These are phyloP conservation scores for Lasioglossum morio DNA, from an alignment of 2,888 invertebrate species.

Conservation along the genomic window DNA sequence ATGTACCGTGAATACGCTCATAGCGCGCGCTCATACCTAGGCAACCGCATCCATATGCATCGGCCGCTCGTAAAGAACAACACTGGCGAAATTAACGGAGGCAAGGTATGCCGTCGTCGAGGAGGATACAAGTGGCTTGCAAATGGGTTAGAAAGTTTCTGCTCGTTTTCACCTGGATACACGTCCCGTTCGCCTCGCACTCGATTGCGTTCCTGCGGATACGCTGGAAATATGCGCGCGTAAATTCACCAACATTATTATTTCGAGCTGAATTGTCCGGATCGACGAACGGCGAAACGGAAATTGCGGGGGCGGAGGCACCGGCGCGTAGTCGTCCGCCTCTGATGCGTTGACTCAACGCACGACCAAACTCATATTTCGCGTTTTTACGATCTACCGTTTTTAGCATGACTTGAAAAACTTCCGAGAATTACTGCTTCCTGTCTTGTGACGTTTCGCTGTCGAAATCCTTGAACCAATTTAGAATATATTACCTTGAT, in stretches of 20 bases:
- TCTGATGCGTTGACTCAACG: neutral
- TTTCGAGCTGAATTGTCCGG: slow-evolving; percentile 20
- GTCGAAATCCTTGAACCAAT: neutral
- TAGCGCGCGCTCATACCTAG: slow-evolving; percentile 25
- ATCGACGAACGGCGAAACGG: slow-evolving; percentile 9
- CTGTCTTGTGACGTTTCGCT: neutral
- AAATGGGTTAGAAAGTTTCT: slow-evolving; percentile 59
- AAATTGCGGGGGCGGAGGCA: slow-evolving; percentile 21
- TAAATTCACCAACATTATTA: slow-evolving; percentile 35
- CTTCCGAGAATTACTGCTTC: neutral
- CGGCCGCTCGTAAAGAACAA: slow-evolving; percentile 64
- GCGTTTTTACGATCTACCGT: neutral
- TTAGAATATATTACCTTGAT: neutral
- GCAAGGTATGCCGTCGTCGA: slow-evolving; percentile 34
- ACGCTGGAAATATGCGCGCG: slow-evolving; percentile 19
- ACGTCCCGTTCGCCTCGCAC: neutral
- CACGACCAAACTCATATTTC: neutral
- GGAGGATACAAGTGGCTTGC: slow-evolving; percentile 51
- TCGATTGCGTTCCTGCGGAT: slow-evolving; percentile 9
- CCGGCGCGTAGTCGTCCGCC: neutral
- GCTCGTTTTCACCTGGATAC: slow-evolving; percentile 45
- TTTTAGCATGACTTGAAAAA: neutral
- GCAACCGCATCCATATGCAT: slow-evolving; percentile 67
- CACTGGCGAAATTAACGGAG: slow-evolving; percentile 68
- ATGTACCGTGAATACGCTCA: slow-evolving; percentile 30